Base-by-base conservation (phyloP, 37 sponge, comb jelly and placozoan species). In the Theonella swinhoei region DNA sequence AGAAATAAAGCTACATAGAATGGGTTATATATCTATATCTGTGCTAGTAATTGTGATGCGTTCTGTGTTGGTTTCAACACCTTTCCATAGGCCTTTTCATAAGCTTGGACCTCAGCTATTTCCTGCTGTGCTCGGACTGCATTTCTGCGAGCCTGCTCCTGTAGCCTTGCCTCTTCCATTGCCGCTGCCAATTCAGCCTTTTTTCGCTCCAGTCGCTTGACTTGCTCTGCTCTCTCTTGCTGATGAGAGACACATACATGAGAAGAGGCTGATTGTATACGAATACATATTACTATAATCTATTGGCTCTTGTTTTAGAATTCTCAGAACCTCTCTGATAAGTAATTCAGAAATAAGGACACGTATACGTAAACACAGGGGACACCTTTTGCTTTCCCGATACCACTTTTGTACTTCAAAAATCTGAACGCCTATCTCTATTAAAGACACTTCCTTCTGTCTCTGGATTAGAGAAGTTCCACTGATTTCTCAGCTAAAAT, bases 21-120 rank as follows among this genome's bases (percentile, higher is more conserved):
- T 14, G 22, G 3, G 33, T 23, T 33, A 23, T 30, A 7, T 7
- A 23, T 23, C 35, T 22, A 25, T 35, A 29, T 30, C 20, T 2
- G 1, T 69, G n/a, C 8, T 35, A 30, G 28, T 29, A 5, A 2
- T 3, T 64, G 28, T 64, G 28, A 64, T 9, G n/a, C n/a, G 4
- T 64, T 64, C 8, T 3, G n/a, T n/a, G n/a, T n/a, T n/a, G n/a
- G n/a, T n/a, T n/a, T n/a, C n/a, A n/a, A n/a, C 37, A 87, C 84
- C 76, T 64, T 92, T 68, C 92, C 88, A 76, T 84, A 92, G 47
- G 77, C 80, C n/a, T 77, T 92, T 39, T 87, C 80, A 70, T 92
- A 92, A 1, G 70, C 84, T 34, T 63, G 11, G 22, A 75, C 25
- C 39, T 92, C 92, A 0, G 77, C 70, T 59, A 78, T 36, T 40